Conservation (phyloP, 2,888 invertebrate genomes). For the Congeria kusceri region DNA sequence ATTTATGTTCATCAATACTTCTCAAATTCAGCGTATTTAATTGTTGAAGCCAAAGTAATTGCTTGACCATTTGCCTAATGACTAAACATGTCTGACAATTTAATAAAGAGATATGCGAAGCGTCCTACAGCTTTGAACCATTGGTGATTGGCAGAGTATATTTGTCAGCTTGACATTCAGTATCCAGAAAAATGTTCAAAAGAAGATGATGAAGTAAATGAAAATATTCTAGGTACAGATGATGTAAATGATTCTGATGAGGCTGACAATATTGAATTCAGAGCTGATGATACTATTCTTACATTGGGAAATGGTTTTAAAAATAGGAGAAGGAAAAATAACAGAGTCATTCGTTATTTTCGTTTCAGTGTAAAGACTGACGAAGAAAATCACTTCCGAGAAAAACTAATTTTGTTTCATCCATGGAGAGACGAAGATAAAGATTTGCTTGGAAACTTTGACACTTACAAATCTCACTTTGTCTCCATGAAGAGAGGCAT, state of each 20-base stretch:
- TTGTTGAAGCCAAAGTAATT: constrained; percentile 40
- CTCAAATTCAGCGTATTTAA: constrained; percentile 40
- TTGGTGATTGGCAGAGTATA: constrained; percentile 53
- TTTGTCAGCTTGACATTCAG: constrained; percentile 42
- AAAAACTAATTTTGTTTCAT: constrained; percentile 26
- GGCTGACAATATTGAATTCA: constrained; percentile 1
- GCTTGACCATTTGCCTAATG: constrained; percentile 40
- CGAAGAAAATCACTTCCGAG: constrained; percentile 31
- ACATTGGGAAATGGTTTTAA: background rate
- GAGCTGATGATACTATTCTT: constrained; percentile 5
- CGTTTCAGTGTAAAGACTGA: constrained; percentile 17
- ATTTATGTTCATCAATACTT: constrained; percentile 57
- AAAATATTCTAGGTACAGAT: background rate
- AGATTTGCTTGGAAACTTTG: constrained; percentile 2
- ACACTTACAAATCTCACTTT: constrained; percentile 17
- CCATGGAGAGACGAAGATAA: constrained; percentile 31
- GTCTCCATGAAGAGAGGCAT: constrained; percentile 1
- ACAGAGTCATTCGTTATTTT: constrained; percentile 31
- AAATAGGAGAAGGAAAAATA: background rate
- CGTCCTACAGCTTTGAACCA: constrained; percentile 40
- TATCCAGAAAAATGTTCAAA: constrained; percentile 31
- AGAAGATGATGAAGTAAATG: background rate
- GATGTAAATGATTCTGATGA: constrained; percentile 12
- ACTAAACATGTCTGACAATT: constrained; percentile 45
- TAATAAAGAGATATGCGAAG: constrained; percentile 47